These are phyloP conservation scores for Epinephelus malabaricus DNA, from an alignment of 2,797 vertebrate species.

Conservation along the genomic window DNA sequence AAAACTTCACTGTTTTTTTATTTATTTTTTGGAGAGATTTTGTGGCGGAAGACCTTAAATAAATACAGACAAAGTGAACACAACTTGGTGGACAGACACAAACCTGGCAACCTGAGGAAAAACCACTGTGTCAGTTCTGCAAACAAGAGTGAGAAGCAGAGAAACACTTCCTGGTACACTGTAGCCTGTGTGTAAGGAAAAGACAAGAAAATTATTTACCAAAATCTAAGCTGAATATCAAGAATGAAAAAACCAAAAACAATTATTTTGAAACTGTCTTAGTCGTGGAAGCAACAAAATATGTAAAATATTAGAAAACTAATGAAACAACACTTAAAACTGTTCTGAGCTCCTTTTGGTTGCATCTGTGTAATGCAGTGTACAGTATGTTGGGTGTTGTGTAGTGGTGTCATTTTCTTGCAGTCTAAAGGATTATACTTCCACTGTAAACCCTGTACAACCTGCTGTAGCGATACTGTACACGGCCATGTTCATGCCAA, in stretches of 20 bases:
- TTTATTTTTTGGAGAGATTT: background rate
- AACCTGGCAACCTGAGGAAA: conserved; percentile 31
- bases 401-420: background rate
- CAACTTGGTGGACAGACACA: conserved; percentile 10
- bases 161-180: conserved; percentile 3
- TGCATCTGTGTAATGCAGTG: background rate
- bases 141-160: conserved; percentile 27
- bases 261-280: background rate
- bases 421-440: background rate
- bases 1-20: background rate
- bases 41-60: background rate
- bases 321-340: background rate
- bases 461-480: conserved; percentile 6
- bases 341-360: too few species aligned
- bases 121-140: background rate
- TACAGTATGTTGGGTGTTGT: background rate
- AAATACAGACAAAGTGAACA: background rate
- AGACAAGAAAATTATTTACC: background rate
- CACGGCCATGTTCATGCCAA: conserved; percentile 18
- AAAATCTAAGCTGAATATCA: background rate
- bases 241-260: background rate
- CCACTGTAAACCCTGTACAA: background rate
- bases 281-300: background rate
- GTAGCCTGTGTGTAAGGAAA: background rate
- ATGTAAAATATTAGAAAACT: background rate